These are phyloP conservation scores for Drosophila ochracea DNA, from an alignment of 2,888 invertebrate species.

Conservation along the genomic window DNA sequence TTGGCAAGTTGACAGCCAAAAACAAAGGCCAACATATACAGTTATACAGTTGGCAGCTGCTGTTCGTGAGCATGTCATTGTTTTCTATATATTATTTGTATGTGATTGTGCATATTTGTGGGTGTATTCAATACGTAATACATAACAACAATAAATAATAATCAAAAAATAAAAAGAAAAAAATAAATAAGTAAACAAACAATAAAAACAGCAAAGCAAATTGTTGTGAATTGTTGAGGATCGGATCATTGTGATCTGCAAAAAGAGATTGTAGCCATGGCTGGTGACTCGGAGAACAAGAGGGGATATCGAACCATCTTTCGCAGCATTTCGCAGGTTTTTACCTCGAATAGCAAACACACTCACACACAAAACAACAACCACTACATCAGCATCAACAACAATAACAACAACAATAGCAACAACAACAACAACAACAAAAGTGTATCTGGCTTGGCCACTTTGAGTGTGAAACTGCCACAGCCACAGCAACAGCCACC, in stretches of 20 bases:
- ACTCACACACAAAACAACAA: slow-evolving; percentile 16
- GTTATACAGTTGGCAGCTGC: slow-evolving; percentile 57
- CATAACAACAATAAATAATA: not conserved
- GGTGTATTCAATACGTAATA: slow-evolving; percentile 11
- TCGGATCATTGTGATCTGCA: slow-evolving; percentile 21
- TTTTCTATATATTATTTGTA: slow-evolving; percentile 4
- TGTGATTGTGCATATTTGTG: slow-evolving; percentile 5
- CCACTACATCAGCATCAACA: slow-evolving; percentile 23
- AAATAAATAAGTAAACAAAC: not conserved
- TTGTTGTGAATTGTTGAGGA: slow-evolving; percentile 42
- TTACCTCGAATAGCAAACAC: slow-evolving; percentile 64
- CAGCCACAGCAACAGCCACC: not conserved
- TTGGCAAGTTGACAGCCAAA: slow-evolving; percentile 51
- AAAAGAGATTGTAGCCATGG: slow-evolving; percentile 42
- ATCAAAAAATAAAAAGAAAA: not conserved
- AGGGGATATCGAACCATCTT: slow-evolving; percentile 76
- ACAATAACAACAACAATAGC: slow-evolving; percentile 16
- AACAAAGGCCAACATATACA: slow-evolving; percentile 57
- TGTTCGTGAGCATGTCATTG: slow-evolving; percentile 31
- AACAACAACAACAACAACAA: slow-evolving; percentile 5
- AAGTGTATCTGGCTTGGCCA: slow-evolving; percentile 2
- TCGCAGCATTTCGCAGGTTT: slow-evolving; percentile 82
- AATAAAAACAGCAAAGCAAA: slow-evolving; percentile 6
- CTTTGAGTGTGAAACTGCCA: not conserved
- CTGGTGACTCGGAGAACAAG: slow-evolving; percentile 66